Base-by-base conservation (phyloP, 2,888 invertebrate species). In the Chirona hameri region DNA sequence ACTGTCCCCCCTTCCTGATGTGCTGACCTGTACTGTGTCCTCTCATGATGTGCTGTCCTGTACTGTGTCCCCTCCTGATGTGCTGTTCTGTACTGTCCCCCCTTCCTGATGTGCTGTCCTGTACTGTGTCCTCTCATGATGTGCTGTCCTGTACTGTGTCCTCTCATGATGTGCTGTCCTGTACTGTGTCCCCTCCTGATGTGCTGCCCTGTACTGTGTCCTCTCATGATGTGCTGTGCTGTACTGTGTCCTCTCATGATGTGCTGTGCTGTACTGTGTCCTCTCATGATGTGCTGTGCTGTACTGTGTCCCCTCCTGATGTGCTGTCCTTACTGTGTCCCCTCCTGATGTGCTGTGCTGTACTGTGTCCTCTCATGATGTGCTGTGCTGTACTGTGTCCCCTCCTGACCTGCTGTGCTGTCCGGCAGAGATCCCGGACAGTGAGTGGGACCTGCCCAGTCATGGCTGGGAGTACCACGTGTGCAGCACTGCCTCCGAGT, bases 401-500 rank as follows among this genome's bases (percentile, higher is more conserved):
- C 57, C 57, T 57, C 21, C 57, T 24, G 21, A 24, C 21, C 21
- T 5, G 18, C 18, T 57, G 55, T 39, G 39, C 24, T 24, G 21
- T 24, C 60, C 65, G 24, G 29, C 86, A 85, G 91, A 91, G 3
- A 86, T 87, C 2, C 88, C 90, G 85, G 87, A 88, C 4, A 87
- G 88, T 12, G 90, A 90, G 85, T 91, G 91, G 91, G 87, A 88
- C 83, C 88, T 88, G 46, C 87, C 87, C 29, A 91, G 92, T 86
- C 92, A 92, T 3, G 93, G 92, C 9, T 93, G 91, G 91, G 89
- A 89, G 72, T 90, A 90, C 83, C 93, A 93, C 87, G 90, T 93
- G 5, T 88, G 90, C 9, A 92, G 92, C 85, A 91, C 91, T 0
- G 89, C 90, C 57, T 90, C 91, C 0, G 93, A 93, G 87, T 93